Conservation (phyloP, 1,140 invertebrate genomes). For the Coelopa frigida region DNA sequence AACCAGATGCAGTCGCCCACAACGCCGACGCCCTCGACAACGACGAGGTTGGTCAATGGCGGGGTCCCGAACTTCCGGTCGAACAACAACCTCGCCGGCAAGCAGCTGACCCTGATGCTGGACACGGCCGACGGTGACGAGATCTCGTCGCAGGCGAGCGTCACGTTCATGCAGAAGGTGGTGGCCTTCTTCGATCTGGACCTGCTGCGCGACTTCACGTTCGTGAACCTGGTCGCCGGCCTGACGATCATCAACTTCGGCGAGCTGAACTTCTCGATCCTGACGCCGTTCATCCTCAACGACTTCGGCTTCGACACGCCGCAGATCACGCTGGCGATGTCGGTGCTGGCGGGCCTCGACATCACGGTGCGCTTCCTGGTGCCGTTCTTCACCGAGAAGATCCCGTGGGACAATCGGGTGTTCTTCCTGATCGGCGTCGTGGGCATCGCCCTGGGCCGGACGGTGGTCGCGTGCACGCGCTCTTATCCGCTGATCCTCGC, state of each 20-base stretch:
- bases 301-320: slow-evolving; percentile 53
- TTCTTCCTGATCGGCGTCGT: slow-evolving; percentile 62
- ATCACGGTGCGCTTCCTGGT: slow-evolving; percentile 54
- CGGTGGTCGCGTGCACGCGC: slow-evolving; percentile 48
- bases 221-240: slow-evolving; percentile 60
- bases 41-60: not conserved
- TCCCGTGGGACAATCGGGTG: slow-evolving; percentile 56
- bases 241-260: slow-evolving; percentile 60
- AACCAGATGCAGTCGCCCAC: no score
- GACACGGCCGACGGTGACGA: slow-evolving; percentile 18
- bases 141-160: slow-evolving; percentile 27
- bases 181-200: slow-evolving; percentile 59
- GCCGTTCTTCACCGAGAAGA: slow-evolving; percentile 56
- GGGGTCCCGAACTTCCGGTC: not conserved
- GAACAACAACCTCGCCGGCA: not conserved
- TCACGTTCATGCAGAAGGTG: slow-evolving; percentile 48
- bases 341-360: slow-evolving; percentile 53
- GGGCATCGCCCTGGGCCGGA: slow-evolving; percentile 56
- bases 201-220: slow-evolving; percentile 57
- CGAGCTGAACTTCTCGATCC: slow-evolving; percentile 61
- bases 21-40: slow-evolving; percentile 6
- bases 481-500: slow-evolving; percentile 44
- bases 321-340: slow-evolving; percentile 56
- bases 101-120: slow-evolving; percentile 13
- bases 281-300: slow-evolving; percentile 59